A percentile compares a stretch with the other conserved stretches of the same genome.
phyloP scores from a whole-genome alignment of 2,888 invertebrate genomes.

The Resseliella maxima region DNA sequence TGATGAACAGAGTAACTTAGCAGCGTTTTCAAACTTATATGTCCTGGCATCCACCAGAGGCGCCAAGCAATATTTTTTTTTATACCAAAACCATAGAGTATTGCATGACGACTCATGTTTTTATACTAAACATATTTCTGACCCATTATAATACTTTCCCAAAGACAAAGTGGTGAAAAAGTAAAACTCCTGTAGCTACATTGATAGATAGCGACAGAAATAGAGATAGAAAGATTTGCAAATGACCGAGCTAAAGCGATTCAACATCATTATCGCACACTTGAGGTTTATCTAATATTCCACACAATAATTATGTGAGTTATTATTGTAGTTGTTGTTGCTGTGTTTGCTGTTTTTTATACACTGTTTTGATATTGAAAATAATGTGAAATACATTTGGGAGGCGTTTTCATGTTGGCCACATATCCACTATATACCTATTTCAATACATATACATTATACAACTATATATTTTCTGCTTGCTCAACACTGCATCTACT shows the following conservation, averaged over 20 bases:
- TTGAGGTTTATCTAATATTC: constrained; percentile 48
- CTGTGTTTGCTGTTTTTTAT: constrained; percentile 37
- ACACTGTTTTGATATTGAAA: not conserved
- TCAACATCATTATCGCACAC: constrained; percentile 48
- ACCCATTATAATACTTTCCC: too few relatives aligned
- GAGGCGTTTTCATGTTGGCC: constrained; percentile 31
- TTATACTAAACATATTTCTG: too few relatives aligned
- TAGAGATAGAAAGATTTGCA: not conserved
- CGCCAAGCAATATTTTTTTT: too few relatives aligned
- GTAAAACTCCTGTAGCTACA: not conserved
- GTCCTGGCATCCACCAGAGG: too few relatives aligned
- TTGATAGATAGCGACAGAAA: not conserved
- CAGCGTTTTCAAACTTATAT: too few relatives aligned
- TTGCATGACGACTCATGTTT: too few relatives aligned
- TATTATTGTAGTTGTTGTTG: not conserved
- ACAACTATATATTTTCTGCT: not conserved
- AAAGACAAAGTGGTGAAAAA: too few relatives aligned
- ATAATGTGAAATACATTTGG: constrained; percentile 6
- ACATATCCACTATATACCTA: not conserved
- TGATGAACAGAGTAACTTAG: too few relatives aligned
- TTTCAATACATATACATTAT: too few relatives aligned
- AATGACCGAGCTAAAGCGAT: constrained; percentile 28
- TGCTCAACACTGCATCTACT: not conserved
- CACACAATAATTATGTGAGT: constrained; percentile 21
- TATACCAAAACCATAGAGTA: too few relatives aligned